phyloP scores from a whole-genome alignment of 2,888 invertebrate species.

The Tenthredo livida region DNA sequence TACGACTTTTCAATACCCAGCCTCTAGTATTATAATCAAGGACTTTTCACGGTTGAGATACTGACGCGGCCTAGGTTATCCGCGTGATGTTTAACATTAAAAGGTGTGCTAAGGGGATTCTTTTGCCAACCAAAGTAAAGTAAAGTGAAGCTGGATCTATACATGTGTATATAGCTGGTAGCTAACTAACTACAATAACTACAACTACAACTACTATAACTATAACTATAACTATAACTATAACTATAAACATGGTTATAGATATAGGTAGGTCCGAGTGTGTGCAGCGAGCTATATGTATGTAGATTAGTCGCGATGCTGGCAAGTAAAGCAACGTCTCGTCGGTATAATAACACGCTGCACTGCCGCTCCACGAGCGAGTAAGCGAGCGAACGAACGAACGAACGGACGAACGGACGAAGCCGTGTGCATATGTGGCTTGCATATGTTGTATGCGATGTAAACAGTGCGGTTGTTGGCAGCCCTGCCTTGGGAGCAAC shows the following conservation, averaged over 20 bases:
- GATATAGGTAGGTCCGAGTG: not conserved
- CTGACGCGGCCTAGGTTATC: constrained; percentile 71
- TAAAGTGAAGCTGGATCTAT: not conserved
- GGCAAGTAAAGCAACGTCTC: constrained; percentile 72
- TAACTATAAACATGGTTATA: not conserved
- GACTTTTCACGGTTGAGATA: constrained; percentile 72
- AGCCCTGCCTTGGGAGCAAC: constrained; percentile 76
- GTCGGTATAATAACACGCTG: constrained; percentile 57
- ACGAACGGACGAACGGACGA: not conserved
- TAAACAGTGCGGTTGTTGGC: constrained; percentile 74
- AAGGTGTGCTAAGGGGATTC: constrained; percentile 34
- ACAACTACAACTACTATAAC: constrained; percentile 63
- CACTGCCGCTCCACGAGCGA: not conserved
- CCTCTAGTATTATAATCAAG: constrained; percentile 62
- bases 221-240: constrained; percentile 80
- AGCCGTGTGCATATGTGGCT: constrained; percentile 37
- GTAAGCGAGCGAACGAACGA: not conserved
- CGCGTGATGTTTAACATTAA: constrained; percentile 63
- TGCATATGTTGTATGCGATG: constrained; percentile 63
- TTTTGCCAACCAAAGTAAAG: constrained; percentile 8
- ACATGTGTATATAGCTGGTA: not conserved
- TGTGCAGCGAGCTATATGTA: not conserved
- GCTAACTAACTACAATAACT: not conserved
- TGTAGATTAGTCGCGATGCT: not conserved
- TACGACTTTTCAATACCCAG: constrained; percentile 1